A percentile compares a stretch with the other conserved stretches of the same genome.
Conservation (phyloP, 2,113 vertebrate species). For the Myrmecobius fasciatus region DNA sequence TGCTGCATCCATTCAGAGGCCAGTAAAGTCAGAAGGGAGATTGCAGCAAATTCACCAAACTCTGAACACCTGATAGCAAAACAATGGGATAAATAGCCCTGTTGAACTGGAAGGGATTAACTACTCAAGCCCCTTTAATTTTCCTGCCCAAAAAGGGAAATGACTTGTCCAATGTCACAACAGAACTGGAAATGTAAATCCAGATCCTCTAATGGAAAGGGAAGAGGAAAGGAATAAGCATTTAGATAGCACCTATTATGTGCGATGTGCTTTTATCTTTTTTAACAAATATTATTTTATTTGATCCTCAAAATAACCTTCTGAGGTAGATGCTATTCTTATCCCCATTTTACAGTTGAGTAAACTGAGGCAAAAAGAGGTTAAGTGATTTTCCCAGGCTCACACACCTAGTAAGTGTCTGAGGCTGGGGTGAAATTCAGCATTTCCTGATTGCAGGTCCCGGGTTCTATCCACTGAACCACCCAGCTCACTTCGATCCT, state of each 20-base stretch:
- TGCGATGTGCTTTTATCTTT: not conserved
- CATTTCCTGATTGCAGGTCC: not conserved
- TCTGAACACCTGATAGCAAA: not conserved
- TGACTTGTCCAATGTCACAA: not conserved
- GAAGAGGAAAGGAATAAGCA: not conserved
- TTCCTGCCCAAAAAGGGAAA: not conserved
- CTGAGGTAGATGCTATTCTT: not conserved
- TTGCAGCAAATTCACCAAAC: slow-evolving; percentile 19
- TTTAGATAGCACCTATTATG: not conserved
- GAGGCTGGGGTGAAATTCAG: not conserved
- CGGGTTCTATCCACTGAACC: not conserved
- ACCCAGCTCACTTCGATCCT: not conserved
- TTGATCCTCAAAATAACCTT: not conserved
- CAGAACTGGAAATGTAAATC: not conserved
- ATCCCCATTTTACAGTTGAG: not conserved
- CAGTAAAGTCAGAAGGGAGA: not conserved
- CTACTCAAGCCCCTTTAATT: not conserved
- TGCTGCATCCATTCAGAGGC: not conserved
- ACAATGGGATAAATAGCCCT: not conserved
- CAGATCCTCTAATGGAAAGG: not conserved
- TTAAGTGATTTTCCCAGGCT: not conserved
- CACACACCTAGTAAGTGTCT: not conserved
- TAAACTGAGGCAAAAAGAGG: not conserved
- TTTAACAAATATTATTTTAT: not conserved
- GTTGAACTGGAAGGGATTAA: not conserved